These are phyloP conservation scores for Amphipyra tragopoginis DNA, from an alignment of 2,888 invertebrate species.

Conservation along the genomic window DNA sequence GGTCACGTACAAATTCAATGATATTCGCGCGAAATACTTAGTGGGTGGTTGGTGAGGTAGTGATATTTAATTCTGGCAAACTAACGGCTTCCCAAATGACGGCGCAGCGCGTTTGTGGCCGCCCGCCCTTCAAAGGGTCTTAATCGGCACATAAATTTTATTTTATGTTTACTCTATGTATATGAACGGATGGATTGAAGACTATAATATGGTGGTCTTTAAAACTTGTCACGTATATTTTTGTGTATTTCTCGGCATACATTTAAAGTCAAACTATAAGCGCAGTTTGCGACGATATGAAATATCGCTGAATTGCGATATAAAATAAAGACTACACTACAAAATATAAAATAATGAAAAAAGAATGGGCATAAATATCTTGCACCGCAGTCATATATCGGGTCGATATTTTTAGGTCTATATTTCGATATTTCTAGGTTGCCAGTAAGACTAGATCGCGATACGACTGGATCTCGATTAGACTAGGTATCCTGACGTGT, in stretches of 20 bases:
- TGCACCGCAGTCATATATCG: too few relatives aligned
- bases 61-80: slow-evolving; percentile 71
- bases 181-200: slow-evolving; percentile 64
- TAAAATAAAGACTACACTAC: too few relatives aligned
- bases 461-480: too few relatives aligned
- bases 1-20: slow-evolving; percentile 1
- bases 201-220: slow-evolving; percentile 44
- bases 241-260: neutral
- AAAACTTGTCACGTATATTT: slow-evolving; percentile 34
- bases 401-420: too few relatives aligned
- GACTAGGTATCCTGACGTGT: too few relatives aligned
- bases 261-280: too few relatives aligned
- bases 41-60: slow-evolving; percentile 29
- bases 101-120: slow-evolving; percentile 77
- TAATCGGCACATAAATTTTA: slow-evolving; percentile 83
- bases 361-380: too few relatives aligned
- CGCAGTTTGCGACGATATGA: too few relatives aligned
- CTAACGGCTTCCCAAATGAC: slow-evolving; percentile 78
- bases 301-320: too few relatives aligned
- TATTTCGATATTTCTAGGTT: too few relatives aligned
- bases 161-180: slow-evolving; percentile 78
- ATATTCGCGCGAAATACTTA: slow-evolving; percentile 32
- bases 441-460: too few relatives aligned
- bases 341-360: too few relatives aligned
- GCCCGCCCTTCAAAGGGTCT: slow-evolving; percentile 76